Evolutionary conservation across 2,888 invertebrate species (phyloP), one percentile per base, ranked within the genome.

Genomic region (Aleiodes alternator): DNA sequence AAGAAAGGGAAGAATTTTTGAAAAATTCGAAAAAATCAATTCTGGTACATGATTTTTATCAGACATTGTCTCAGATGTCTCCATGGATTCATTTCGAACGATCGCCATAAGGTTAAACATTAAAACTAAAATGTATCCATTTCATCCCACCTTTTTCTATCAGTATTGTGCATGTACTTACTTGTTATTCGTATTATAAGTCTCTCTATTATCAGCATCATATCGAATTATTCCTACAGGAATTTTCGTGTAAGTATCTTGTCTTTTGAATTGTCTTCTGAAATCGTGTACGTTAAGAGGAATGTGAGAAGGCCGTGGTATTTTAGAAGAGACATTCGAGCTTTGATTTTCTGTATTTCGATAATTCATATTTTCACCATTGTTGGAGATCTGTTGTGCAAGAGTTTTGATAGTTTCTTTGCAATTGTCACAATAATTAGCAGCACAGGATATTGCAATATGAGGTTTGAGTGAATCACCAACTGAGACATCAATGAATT

Each of bases 371-470:
- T 81, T 82, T 43, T 86, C 85, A 1, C 80, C 80, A 53, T 83
- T 86, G 14, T 83, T 86, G 4, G 82, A 82, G 12, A 87, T 87
- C 48, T 87, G 86, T 79, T 91, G 91, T 12, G 92, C 92, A 78
- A 92, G 87, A 76, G 90, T 90, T 76, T 91, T 91, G 11, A 92
- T 92, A 53, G 91, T 91, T 81, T 91, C 92, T 82, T 92, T 92
- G 84, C 93, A 93, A 78, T 92, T 92, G 84, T 93, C 93, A 89
- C 93, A 93, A 80, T 92, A 92, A 80, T 92, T 92, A 34, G 90
- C 91, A 55, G 91, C 90, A 80, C 91, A 90, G 12, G 91, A 89
- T 43, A 91, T 90, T 0, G 90, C 89, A 57, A 92, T 90, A 69
- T 91, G 90, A 0, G 81, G 90, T 81, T 90, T 90, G 1, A 91